phyloP scores from a whole-genome alignment of 2,113 vertebrate species.

The Lagopus leucura region DNA sequence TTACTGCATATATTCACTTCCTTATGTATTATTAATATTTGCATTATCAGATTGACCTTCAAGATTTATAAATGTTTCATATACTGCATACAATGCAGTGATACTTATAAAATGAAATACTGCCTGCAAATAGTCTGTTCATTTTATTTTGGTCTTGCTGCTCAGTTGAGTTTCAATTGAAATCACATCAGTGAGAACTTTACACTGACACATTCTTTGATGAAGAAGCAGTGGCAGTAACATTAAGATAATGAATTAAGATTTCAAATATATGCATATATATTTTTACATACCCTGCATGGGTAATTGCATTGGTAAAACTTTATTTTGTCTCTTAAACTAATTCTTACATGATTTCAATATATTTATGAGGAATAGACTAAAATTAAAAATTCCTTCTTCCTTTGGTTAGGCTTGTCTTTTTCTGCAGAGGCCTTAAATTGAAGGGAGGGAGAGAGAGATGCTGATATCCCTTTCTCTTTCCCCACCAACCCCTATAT shows the following conservation, averaged over 20 bases:
- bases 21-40: constrained; percentile 99
- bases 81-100: constrained; percentile 85
- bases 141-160: constrained; percentile 82
- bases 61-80: constrained; percentile 95
- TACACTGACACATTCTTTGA: constrained; percentile 77
- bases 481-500: background rate
- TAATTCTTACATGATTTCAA: constrained; percentile 63
- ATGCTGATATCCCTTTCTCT: constrained; percentile 9
- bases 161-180: constrained; percentile 77
- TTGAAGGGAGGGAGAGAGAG: background rate
- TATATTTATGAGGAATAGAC: constrained; percentile 69
- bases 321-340: constrained; percentile 64
- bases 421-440: constrained; percentile 43
- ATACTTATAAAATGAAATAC: constrained; percentile 86
- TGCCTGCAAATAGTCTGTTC: constrained; percentile 83
- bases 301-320: constrained; percentile 67
- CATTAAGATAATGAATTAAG: constrained; percentile 79
- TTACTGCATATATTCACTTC: constrained; percentile 86
- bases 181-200: constrained; percentile 79
- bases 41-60: constrained; percentile 99
- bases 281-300: constrained; percentile 64
- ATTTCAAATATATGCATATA: constrained; percentile 57
- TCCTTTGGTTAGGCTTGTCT: constrained; percentile 58
- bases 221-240: constrained; percentile 78
- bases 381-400: constrained; percentile 69